phyloP scores from a whole-genome alignment of 2,797 vertebrate genomes.

The Limosa lapponica region DNA sequence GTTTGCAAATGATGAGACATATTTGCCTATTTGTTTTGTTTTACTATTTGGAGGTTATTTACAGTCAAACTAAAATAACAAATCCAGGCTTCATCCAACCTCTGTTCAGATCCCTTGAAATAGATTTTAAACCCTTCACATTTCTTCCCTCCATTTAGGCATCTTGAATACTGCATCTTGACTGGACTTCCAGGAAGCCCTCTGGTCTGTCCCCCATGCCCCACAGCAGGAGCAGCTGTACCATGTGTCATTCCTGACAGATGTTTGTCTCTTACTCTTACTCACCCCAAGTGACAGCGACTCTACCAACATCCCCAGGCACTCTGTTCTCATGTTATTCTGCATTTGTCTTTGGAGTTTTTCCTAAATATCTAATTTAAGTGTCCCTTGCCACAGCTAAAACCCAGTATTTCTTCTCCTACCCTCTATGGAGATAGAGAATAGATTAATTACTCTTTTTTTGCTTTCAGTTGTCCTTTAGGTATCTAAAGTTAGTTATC shows the following conservation, averaged over 20 bases:
- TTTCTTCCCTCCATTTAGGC: not conserved
- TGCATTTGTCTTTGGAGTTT: not conserved
- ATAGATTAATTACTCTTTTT: not conserved
- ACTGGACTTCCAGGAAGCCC: not conserved
- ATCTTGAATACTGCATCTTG: not conserved
- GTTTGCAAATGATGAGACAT: not conserved
- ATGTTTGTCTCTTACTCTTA: constrained; percentile 15
- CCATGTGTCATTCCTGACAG: not conserved
- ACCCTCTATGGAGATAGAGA: not conserved
- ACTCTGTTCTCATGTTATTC: constrained; percentile 3
- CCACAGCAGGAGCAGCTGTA: not conserved
- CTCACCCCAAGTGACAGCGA: not conserved
- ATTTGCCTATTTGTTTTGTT: not conserved
- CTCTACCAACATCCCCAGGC: not conserved
- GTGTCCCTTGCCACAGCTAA: not conserved
- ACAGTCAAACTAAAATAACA: not conserved
- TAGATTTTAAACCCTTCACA: not conserved
- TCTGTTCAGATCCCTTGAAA: not conserved
- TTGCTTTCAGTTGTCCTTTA: not conserved
- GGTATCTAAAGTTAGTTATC: not conserved
- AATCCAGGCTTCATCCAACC: not conserved
- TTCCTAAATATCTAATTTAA: not conserved
- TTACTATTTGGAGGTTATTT: not conserved
- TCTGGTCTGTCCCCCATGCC: not conserved
- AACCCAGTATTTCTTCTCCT: not conserved